Evolutionary conservation across 2,113 vertebrate genomes (phyloP), one percentile per base, ranked within the genome.

Genomic region (Erythrocercus mccallii): DNA sequence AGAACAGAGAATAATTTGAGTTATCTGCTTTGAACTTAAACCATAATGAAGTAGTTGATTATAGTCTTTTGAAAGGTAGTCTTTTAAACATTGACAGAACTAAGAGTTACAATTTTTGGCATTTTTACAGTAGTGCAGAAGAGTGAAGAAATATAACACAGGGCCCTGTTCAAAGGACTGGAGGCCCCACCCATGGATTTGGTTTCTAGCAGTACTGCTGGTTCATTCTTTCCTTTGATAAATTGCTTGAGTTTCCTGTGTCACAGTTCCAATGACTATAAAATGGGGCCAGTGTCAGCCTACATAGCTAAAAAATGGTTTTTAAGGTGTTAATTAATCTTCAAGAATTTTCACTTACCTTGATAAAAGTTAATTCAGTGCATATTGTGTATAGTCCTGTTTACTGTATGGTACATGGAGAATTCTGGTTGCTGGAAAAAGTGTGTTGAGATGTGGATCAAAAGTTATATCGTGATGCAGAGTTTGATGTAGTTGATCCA

Each of bases 371-470:
- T 44, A 33, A 62, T 68, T 73, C 28, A 13, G 11, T 79, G 18
- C 10, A 5, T 76, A 3, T 14, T 61, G 7, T 35, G 3, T 57
- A 2, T 42, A 47, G 42, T 50, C 28, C 27, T 66, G 58, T n/a
- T 81, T 45, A 13, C 23, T 50, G 2, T 35, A 6, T 47, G 31
- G 17, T 37, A 22, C 9, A 9, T 37, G 57, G 44, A 71, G 42
- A 81, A n/a, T 78, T 89, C 64, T 81, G 30, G 18, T n/a, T 78
- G 51, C 24, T 66, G 42, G 53, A 35, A 81, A 51, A 88, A 7
- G 6, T 0, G 0, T 48, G 20, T 64, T 51, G 53, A 24, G n/a
- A 9, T 3, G 2, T 48, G 6, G 15, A 30, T 72, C 3, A 2
- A 22, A 71, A 80, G 54, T 80, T 82, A 11, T 1, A 22, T 81